phyloP scores from a whole-genome alignment of 2,888 invertebrate genomes.

The Epicampocera succincta region DNA sequence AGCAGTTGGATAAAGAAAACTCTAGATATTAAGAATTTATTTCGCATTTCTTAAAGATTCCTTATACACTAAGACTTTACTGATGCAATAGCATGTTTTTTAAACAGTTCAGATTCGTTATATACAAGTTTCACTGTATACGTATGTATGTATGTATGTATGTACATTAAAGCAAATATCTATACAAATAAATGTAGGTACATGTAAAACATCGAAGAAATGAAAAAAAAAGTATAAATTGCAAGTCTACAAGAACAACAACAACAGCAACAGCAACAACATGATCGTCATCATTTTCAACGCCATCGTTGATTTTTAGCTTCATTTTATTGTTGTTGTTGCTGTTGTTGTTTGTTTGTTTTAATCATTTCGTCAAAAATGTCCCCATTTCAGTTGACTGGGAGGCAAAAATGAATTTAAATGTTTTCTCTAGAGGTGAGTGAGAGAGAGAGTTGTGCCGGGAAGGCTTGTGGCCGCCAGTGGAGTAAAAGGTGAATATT shows the following conservation, averaged over 20 bases:
- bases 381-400: conserved; percentile 47
- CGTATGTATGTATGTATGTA: conserved; percentile 11
- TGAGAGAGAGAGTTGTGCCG: conserved; percentile 18
- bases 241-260: conserved; percentile 54
- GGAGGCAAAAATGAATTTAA: conserved; percentile 23
- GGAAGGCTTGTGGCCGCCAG: conserved; percentile 10
- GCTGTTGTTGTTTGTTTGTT: too few species aligned
- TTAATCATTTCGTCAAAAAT: conserved; percentile 60
- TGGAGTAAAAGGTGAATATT: background rate
- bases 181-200: conserved; percentile 26
- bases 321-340: too few species aligned
- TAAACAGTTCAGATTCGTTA: too few species aligned
- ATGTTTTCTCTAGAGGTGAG: conserved; percentile 5
- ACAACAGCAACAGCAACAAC: conserved; percentile 16
- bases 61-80: too few species aligned
- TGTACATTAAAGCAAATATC: conserved; percentile 10
- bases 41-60: too few species aligned
- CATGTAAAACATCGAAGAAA: background rate
- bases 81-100: too few species aligned
- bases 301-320: conserved; percentile 36
- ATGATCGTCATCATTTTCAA: conserved; percentile 25
- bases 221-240: conserved; percentile 50
- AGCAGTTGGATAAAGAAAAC: too few species aligned
- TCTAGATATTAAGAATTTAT: too few species aligned
- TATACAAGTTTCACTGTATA: too few species aligned